Base-by-base conservation (phyloP, 2,797 vertebrate genomes). In the Dicrostonyx torquatus region DNA sequence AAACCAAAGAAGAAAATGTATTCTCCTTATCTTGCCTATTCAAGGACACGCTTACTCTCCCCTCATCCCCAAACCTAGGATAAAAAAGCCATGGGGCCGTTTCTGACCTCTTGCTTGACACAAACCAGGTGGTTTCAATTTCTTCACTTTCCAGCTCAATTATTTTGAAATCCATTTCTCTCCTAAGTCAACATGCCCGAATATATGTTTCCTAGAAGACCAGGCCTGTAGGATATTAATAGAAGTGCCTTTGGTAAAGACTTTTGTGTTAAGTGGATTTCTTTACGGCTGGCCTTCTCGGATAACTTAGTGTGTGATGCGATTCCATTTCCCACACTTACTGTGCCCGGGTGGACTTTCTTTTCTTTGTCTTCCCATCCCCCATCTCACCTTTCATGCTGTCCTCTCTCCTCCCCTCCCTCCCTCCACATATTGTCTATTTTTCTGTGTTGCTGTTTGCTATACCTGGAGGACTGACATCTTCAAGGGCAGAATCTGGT, bases 81-180 rank as follows among this genome's bases (percentile, higher is more conserved):
- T 43, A 75, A 90, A 90, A 95, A 62, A 93, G 80, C 40, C 78
- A 73, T 15, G 50, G 62, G 88, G 11, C 75, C 89, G 53, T 93
- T 94, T 95, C 83, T 94, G 95, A 96, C 91, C 95, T 94, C 87
- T 92, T 90, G 85, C 76, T 97, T 97, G 96, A 97, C 50, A 73
- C 18, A 75, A 93, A 64, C 86, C 87, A 72, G 55, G 86, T 60
- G 80, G 6, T 95, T 97, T 96, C 82, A 84, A 96, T 96, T 97
- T 97, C 90, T 96, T 97, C 95, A 95, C 90, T 96, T 96, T 92
- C 93, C 85, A 95, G 87, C 64, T 68, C 96, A 97, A 95, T 96
- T 96, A 94, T 97, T 97, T 96, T 92, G 95, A 94, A 97, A 90
- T 95, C 93, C 64, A 95, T 94, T 95, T 96, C 85, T 93, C 53